Conservation (phyloP, 1,140 invertebrate species). For the Trachymyrmex septentrionalis region DNA sequence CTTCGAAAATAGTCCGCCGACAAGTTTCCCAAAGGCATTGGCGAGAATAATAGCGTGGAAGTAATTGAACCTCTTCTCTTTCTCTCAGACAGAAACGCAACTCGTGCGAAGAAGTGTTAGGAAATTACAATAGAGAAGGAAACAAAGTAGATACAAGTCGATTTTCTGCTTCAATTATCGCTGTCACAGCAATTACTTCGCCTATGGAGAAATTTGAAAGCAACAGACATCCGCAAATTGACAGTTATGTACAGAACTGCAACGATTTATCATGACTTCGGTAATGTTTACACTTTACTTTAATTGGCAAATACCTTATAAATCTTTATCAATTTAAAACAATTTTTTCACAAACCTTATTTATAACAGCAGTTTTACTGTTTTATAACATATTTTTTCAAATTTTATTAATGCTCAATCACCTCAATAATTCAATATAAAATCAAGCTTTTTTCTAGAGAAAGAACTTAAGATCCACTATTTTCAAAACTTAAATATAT, state of each 20-base stretch:
- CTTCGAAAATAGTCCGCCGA: constrained; percentile 22
- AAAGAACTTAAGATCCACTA: not conserved
- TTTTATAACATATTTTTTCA: not conserved
- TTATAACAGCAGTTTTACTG: not conserved
- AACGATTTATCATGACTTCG: not conserved
- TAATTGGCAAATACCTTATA: not conserved
- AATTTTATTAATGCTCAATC: constrained; percentile 6
- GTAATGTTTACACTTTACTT: not conserved
- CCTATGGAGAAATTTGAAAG: not conserved
- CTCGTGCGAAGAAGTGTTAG: constrained; percentile 27
- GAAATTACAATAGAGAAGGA: constrained; percentile 26
- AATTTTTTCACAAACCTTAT: not conserved
- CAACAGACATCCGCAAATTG: not conserved
- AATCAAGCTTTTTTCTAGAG: not conserved
- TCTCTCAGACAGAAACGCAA: constrained; percentile 14
- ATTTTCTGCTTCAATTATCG: constrained; percentile 51
- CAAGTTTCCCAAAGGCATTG: constrained; percentile 43
- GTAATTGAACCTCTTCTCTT: constrained; percentile 44
- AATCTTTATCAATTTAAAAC: not conserved
- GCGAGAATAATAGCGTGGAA: constrained; percentile 29
- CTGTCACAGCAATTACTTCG: not conserved
- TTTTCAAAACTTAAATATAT: not conserved
- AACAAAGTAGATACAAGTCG: constrained; percentile 46
- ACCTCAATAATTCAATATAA: constrained; percentile 10
- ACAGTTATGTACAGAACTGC: not conserved